phyloP scores from a whole-genome alignment of 2,888 invertebrate species.

The Acleris cristana region DNA sequence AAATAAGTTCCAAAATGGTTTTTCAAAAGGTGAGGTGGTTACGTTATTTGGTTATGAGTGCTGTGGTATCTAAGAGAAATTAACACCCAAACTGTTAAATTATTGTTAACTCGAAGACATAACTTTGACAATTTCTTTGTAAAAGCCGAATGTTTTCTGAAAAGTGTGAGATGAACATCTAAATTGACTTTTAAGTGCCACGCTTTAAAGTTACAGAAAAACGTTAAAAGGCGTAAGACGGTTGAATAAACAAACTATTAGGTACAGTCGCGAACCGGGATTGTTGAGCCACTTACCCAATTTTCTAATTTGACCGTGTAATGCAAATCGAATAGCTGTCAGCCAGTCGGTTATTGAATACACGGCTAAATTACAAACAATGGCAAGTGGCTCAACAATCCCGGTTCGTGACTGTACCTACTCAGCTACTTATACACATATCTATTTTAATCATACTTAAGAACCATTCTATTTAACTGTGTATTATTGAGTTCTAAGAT shows the following conservation, averaged over 20 bases:
- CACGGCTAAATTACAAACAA: no score
- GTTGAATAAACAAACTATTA: neutral
- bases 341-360: no score
- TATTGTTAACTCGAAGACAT: conserved; percentile 53
- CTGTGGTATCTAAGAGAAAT: conserved; percentile 47
- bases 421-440: neutral
- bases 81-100: conserved; percentile 63
- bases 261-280: no score
- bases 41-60: conserved; percentile 8
- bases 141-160: conserved; percentile 47
- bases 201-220: conserved; percentile 34
- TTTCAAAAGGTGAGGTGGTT: conserved; percentile 5
- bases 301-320: no score
- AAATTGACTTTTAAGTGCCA: conserved; percentile 38
- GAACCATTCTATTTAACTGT: no score
- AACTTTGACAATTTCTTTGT: conserved; percentile 49
- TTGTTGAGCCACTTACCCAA: no score
- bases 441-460: no score
- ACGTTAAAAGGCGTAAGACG: neutral
- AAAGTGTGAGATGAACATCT: conserved; percentile 43
- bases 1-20: conserved; percentile 2
- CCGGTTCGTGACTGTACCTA: no score
- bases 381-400: no score
- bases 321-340: no score
- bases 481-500: no score